These are phyloP conservation scores for Rhagium mordax DNA, from an alignment of 2,888 invertebrate species.

Conservation along the genomic window DNA sequence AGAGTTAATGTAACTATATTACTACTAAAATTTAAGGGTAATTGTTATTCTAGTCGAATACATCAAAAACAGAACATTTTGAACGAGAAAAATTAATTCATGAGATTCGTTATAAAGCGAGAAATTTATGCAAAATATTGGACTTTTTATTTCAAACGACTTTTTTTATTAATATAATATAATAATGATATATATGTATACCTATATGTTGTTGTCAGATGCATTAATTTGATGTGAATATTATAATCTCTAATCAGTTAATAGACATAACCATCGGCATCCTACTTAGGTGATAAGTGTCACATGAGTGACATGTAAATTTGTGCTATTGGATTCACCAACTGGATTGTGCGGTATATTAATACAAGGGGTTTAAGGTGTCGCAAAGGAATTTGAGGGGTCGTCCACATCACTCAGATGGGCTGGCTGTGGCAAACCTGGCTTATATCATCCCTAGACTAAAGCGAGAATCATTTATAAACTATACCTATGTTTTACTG, in stretches of 20 bases:
- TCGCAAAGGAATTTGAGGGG: slow-evolving; percentile 55
- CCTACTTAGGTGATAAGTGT: slow-evolving; percentile 37
- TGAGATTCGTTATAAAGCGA: no score
- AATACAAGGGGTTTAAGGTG: slow-evolving; percentile 56
- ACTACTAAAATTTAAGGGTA: no score
- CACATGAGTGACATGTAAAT: slow-evolving; percentile 52
- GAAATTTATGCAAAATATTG: no score
- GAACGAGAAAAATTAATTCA: no score
- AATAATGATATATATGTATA: no score
- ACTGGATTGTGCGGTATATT: slow-evolving; percentile 49
- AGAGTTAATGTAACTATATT: neutral
- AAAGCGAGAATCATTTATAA: slow-evolving; percentile 26
- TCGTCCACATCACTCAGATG: slow-evolving; percentile 41
- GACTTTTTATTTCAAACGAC: no score
- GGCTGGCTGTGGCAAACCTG: slow-evolving; percentile 38
- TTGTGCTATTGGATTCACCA: slow-evolving; percentile 47
- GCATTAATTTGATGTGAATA: neutral
- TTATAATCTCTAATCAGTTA: slow-evolving; percentile 17
- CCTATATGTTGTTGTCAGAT: neutral
- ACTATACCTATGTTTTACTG: slow-evolving; percentile 25
- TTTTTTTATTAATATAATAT: no score
- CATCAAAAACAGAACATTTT: no score
- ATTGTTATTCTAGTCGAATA: no score
- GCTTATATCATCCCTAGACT: slow-evolving; percentile 35
- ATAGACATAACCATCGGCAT: slow-evolving; percentile 21